Base-by-base conservation (phyloP, 2,888 invertebrate species). In the Hemistola chrysoprasaria region DNA sequence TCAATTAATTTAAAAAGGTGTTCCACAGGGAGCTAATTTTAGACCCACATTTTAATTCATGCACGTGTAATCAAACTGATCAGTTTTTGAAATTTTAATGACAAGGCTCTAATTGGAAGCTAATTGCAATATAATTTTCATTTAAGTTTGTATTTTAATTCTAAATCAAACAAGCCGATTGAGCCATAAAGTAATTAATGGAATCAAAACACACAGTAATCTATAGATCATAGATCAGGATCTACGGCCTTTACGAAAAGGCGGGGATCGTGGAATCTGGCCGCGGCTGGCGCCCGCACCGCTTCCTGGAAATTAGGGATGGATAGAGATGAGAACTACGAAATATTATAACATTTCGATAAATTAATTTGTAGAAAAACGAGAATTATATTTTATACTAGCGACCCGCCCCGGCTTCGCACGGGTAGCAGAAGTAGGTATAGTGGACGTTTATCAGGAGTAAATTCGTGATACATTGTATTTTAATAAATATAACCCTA, bases 271-370 rank as follows among this genome's bases (percentile, higher is more conserved):
- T 76, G 86, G 88, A 87, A 89, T 88, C 79, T 78, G 81, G 77
- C 76, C 78, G 78, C 65, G 66, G 71, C 73, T 76, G 83, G 83
- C 88, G 85, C 83, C 78, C 78, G 79, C 71, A 66, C 71, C 61
- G 74, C 80, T 85, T 90, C 90, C 88, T 83, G 86, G 87, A 85
- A 87, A 75, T 82, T 77, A 78, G 78, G 79, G 78, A 75, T 73
- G 67, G 47, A 40, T 67, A 73, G 78, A 63, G 81, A 60, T 63
- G 81, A 40, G 51, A 42, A 51, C 9, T 8, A 26, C 22, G 8
- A 31, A n/a, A 16, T 16, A n/a, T 7, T 22, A 26, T 31, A 28
- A 32, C 23, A 23, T 31, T 32, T 40, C 40, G 38, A 40, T 30
- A 26, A 31, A 22, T 2, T 25, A 9, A 34, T n/a, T n/a, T n/a